phyloP scores from a whole-genome alignment of 2,888 invertebrate genomes.

The Augochlorella aurata region DNA sequence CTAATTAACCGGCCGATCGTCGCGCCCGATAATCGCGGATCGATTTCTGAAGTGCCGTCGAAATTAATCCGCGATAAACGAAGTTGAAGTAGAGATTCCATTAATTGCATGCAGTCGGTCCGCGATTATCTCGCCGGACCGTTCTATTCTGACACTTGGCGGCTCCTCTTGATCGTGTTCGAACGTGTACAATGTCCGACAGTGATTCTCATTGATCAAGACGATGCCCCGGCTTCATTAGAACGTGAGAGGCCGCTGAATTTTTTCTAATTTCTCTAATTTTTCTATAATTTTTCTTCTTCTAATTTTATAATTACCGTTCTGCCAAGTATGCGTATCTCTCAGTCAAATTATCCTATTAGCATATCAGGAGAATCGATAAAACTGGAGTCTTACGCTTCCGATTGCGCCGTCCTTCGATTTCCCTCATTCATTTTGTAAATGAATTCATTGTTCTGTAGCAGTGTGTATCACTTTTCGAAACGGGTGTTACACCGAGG shows the following conservation, averaged over 20 bases:
- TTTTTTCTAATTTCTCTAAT: not conserved
- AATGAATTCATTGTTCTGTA: too few species aligned
- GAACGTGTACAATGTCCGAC: not conserved
- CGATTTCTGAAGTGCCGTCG: constrained; percentile 16
- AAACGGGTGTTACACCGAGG: too few species aligned
- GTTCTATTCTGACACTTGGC: not conserved
- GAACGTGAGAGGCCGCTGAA: not conserved
- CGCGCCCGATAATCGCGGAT: constrained; percentile 19
- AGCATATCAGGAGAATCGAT: too few species aligned
- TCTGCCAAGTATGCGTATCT: too few species aligned
- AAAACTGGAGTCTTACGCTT: too few species aligned
- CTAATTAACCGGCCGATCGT: constrained; percentile 31
- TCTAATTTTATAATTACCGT: too few species aligned
- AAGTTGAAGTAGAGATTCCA: not conserved
- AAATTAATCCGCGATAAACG: constrained; percentile 25
- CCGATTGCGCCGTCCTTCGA: too few species aligned
- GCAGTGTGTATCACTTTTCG: too few species aligned
- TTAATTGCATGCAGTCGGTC: not conserved
- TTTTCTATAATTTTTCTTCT: too few species aligned
- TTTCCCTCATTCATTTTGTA: too few species aligned
- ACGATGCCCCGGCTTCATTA: not conserved
- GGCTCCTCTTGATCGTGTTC: not conserved
- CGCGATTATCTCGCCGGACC: not conserved
- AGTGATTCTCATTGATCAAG: not conserved
- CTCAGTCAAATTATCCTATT: too few species aligned